Conservation (phyloP, 1,140 invertebrate genomes). For the Aphelinus certus region DNA sequence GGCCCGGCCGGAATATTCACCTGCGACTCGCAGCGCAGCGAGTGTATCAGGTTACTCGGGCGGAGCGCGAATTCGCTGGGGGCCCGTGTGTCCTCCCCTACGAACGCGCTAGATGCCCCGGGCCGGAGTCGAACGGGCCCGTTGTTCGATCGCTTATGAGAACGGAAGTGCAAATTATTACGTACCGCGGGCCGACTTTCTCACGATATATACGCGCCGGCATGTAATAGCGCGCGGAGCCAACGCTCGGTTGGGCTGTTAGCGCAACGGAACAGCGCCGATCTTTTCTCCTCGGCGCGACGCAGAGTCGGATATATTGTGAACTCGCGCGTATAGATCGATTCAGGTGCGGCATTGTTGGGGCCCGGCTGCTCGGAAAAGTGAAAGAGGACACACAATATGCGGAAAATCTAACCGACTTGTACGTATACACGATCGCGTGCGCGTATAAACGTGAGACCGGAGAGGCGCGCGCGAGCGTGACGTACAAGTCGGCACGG, state of each 20-base stretch:
- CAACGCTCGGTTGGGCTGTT: not conserved
- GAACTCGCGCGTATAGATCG: too few relatives aligned
- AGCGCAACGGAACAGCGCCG: too few relatives aligned
- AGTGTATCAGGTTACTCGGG: conserved; percentile 53
- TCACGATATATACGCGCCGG: conserved; percentile 49
- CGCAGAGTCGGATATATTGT: too few relatives aligned
- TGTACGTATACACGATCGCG: too few relatives aligned
- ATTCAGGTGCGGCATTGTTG: too few relatives aligned
- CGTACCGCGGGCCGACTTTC: conserved; percentile 46
- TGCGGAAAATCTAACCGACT: conserved; percentile 23
- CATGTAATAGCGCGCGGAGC: not conserved
- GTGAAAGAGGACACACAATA: conserved; percentile 33
- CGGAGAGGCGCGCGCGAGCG: conserved; percentile 14
- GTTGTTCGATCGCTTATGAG: conserved; percentile 41
- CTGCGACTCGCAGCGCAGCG: conserved; percentile 41
- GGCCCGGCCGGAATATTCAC: conserved; percentile 47
- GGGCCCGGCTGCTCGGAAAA: conserved; percentile 9
- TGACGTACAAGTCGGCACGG: not conserved
- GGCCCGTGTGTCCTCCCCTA: not conserved
- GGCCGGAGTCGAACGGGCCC: conserved; percentile 7
- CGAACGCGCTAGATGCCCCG: too few relatives aligned
- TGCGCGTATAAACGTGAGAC: too few relatives aligned
- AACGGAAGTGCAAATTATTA: conserved; percentile 61
- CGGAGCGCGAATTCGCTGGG: conserved; percentile 47
- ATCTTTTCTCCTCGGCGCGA: too few relatives aligned